Conservation (phyloP, 2,113 vertebrate genomes). For the Oenanthe oenanthe region DNA sequence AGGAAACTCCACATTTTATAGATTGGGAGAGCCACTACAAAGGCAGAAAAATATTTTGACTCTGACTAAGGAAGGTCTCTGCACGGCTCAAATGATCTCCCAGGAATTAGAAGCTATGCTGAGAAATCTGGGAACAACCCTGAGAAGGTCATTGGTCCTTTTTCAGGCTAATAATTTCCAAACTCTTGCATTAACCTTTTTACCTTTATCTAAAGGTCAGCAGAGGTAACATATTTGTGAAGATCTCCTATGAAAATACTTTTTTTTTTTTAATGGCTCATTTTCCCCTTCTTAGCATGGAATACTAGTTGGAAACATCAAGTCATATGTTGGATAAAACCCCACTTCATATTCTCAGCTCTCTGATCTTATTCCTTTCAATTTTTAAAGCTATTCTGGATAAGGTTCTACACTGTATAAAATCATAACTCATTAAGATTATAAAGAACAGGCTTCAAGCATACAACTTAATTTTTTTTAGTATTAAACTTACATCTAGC, state of each 20-base stretch:
- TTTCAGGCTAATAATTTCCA: conserved; percentile 48
- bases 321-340: conserved; percentile 61
- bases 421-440: conserved; percentile 66
- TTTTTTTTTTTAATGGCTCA: conserved; percentile 11
- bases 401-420: conserved; percentile 60
- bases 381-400: conserved; percentile 61
- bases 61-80: conserved; percentile 49
- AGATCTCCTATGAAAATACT: conserved; percentile 57
- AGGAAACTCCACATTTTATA: conserved; percentile 56
- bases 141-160: background rate
- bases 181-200: conserved; percentile 56
- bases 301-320: conserved; percentile 68
- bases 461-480: conserved; percentile 8
- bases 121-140: conserved; percentile 30
- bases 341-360: conserved; percentile 39
- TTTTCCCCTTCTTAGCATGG: conserved; percentile 40
- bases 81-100: conserved; percentile 19
- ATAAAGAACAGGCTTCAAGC: conserved; percentile 58
- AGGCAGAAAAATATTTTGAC: conserved; percentile 62
- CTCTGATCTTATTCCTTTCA: conserved; percentile 62
- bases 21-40: background rate
- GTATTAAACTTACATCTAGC: conserved; percentile 38
- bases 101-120: conserved; percentile 24
- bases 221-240: conserved; percentile 50
- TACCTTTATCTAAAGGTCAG: conserved; percentile 58